Percentiles rank a stretch among this genome's conserved stretches.
Conservation (phyloP, 2,797 vertebrate genomes). For the Myotis vivesi region DNA sequence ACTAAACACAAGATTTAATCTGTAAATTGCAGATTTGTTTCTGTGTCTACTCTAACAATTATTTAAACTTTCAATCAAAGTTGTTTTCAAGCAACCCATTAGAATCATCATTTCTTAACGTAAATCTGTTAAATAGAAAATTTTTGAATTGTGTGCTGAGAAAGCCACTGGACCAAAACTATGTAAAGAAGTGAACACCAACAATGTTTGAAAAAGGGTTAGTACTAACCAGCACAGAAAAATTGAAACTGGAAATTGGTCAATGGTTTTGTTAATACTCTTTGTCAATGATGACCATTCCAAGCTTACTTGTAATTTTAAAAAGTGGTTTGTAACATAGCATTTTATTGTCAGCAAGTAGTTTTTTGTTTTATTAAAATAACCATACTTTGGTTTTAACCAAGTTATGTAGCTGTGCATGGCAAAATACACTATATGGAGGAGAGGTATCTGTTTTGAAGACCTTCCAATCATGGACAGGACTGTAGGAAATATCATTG, state of each 20-base stretch:
- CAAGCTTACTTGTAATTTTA: not conserved
- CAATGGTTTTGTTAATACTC: not conserved
- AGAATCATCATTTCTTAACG: not conserved
- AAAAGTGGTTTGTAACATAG: not conserved
- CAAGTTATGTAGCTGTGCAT: not conserved
- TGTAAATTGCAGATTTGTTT: not conserved
- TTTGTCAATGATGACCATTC: not conserved
- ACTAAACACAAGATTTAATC: not conserved
- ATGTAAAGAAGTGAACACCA: not conserved
- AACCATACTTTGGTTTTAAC: not conserved
- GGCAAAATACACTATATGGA: not conserved
- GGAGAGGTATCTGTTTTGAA: not conserved
- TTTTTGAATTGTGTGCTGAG: not conserved
- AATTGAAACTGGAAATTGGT: not conserved
- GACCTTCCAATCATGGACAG: not conserved
- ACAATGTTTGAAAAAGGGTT: not conserved
- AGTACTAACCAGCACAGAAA: not conserved
- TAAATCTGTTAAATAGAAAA: not conserved
- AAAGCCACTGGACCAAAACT: not conserved
- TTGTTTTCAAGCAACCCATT: not conserved
- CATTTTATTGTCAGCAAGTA: not conserved
- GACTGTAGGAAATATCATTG: not conserved
- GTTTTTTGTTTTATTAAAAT: not conserved
- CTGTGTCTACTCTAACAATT: not conserved
- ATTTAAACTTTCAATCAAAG: not conserved